A percentile compares a stretch with the other conserved stretches of the same genome.
phyloP scores from a whole-genome alignment of 2,113 vertebrate species.

The Colius striatus region DNA sequence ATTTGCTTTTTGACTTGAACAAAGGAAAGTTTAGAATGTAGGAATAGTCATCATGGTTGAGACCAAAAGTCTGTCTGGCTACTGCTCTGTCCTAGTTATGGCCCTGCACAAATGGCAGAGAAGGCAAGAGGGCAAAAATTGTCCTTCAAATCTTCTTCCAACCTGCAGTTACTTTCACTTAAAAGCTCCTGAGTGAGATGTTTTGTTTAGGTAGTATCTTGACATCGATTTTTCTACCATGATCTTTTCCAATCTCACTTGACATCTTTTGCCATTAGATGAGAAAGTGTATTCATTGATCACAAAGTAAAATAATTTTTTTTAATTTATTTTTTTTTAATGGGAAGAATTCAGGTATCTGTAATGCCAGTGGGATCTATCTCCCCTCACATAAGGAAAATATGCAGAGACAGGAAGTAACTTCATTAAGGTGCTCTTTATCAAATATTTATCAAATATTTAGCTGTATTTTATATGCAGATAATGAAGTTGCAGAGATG shows the following conservation, averaged over 20 bases:
- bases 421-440: neutral
- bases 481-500: neutral
- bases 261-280: neutral
- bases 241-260: neutral
- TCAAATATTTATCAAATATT: neutral
- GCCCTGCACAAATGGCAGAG: neutral
- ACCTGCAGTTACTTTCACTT: neutral
- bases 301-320: neutral
- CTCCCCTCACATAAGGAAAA: neutral
- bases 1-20: neutral
- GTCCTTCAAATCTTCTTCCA: neutral
- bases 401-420: neutral
- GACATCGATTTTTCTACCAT: neutral
- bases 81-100: too few relatives aligned
- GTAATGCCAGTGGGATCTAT: neutral
- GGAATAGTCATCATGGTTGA: neutral
- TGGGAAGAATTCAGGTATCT: neutral
- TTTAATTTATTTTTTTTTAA: too few relatives aligned
- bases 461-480: neutral
- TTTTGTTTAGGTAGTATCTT: neutral
- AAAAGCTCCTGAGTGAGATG: neutral
- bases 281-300: neutral
- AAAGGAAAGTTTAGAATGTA: neutral
- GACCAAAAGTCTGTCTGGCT: neutral
- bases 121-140: neutral